Percentiles rank a stretch among this genome's conserved stretches.
Conservation (phyloP, 2,888 invertebrate species). For the Notocelia uddmanniana region DNA sequence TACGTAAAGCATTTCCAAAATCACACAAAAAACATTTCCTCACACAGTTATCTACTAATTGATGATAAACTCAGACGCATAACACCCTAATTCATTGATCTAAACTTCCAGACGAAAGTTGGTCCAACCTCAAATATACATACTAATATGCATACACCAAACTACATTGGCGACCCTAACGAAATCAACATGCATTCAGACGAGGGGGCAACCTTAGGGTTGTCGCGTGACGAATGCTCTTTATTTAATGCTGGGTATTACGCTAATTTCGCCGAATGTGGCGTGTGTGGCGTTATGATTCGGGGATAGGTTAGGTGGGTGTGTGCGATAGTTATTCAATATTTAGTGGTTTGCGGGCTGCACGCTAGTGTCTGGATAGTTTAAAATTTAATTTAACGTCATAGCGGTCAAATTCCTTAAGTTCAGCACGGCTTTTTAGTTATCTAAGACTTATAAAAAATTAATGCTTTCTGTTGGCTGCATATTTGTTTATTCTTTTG, state of each 20-base stretch:
- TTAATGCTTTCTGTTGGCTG: too few species aligned
- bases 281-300: conserved; percentile 56
- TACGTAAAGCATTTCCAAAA: too few species aligned
- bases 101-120: conserved; percentile 21
- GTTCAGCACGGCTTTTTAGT: not conserved
- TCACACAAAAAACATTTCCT: not conserved
- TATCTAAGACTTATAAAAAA: too few species aligned
- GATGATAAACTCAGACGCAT: not conserved
- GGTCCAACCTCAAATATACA: conserved; percentile 24
- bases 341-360: conserved; percentile 16
- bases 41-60: too few species aligned
- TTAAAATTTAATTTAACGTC: not conserved
- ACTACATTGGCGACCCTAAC: conserved; percentile 49
- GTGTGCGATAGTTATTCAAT: conserved; percentile 13
- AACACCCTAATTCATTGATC: conserved; percentile 2
- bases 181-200: conserved; percentile 50
- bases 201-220: conserved; percentile 57
- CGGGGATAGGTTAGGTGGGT: conserved; percentile 42
- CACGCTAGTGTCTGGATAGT: not conserved
- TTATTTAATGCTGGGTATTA: conserved; percentile 53
- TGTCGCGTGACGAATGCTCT: conserved; percentile 69
- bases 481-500: too few species aligned
- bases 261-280: conserved; percentile 58
- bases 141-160: conserved; percentile 20
- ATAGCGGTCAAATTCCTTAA: not conserved